Evolutionary conservation across 2,113 vertebrate species (phyloP), one percentile per base, ranked within the genome.

Genomic region (Menura novaehollandiae): DNA sequence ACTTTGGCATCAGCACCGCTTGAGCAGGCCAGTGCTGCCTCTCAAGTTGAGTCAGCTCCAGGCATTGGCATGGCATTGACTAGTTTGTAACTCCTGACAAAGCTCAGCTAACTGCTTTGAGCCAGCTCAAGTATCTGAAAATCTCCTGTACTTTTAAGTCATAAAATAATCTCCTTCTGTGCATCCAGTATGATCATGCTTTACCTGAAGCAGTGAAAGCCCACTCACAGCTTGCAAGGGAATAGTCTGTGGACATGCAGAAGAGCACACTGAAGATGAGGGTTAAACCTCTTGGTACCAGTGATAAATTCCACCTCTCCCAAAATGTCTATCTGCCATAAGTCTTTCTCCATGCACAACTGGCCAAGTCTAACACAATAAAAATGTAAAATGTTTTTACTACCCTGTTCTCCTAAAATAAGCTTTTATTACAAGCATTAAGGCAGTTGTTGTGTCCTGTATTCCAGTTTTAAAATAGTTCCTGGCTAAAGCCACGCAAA

Each of bases 11-110:
- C 82, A 82, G 78, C 53, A 53, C 30, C 49, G 78, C 47, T 13
- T 2, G 1, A 77, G 60, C 77, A 77, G 19, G 35, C 11, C 0
- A 0, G 82, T 0, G 21, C 71, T 83, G 58, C 39, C 52, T 60
- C 72, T 83, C 0, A 0, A 37, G 16, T 0, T 27, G 63, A 85
- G 67, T 53, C 68, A 84, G 79, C 72, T 43, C 41, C 58, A 66
- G 58, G 22, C 72, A 35, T 0, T 39, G 71, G 22, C 8, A 67
- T 5, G 30, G 47, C 46, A 59, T 23, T 58, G 80, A 56, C 15
- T 39, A 35, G 43, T 11, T 32, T 60, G 6, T 27, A 82, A 79
- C 44, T 90, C 74, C 41, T 75, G 53, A 30, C 47, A 69, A 91
- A 90, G 32, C 37, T 41, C 21, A 3, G 53, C 68, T 53, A 80